Evolutionary conservation across 2,797 vertebrate genomes (phyloP), one percentile per base, ranked within the genome.

Genomic region (Cetoscarus ocellatus): DNA sequence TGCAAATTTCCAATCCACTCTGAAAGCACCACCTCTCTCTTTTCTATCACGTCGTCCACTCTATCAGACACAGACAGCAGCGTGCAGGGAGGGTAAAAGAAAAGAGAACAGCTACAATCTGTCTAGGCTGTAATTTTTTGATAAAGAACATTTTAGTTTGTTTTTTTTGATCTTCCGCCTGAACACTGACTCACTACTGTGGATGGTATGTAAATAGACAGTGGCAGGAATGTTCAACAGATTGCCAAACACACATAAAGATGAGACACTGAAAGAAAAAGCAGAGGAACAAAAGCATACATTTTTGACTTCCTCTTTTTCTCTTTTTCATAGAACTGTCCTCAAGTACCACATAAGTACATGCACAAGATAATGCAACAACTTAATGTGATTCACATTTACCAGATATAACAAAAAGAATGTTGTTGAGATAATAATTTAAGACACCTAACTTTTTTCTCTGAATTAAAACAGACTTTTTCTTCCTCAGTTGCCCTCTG

Each of bases 1-100:
- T 90, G 85, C 81, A 90, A 89, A 92, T 90, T 61, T 74, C 67
- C 73, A 76, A 81, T 71, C 72, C 62, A 65, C 75, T 83, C 42
- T 54, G 73, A 63, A 85, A 76, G 72, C 69, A 60, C 79, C 65
- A 57, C 58, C 45, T 55, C 48, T 50, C 56, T 60, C 62, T 77
- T 70, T 36, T 45, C 9, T 36, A 81, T 81, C 45, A 61, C 57
- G 50, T 78, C 70, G 57, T 58, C 50, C 61, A 61, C 70, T 83
- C 38, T 76, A 59, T 80, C 58, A 84, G 56, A 77, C 65, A 54
- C 36, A 70, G 65, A 77, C 63, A 50, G 55, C 70, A 27, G 43
- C 13, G 1, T 50, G 6, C 27, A 44, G 48, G 11, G 61, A 61
- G 8, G 50, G 6, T 50, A 62, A 55, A 64, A 71, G 35, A 73